A percentile compares a stretch with the other conserved stretches of the same genome.
Conservation (phyloP, 2,113 vertebrate species). For the Cepphus grylle region DNA sequence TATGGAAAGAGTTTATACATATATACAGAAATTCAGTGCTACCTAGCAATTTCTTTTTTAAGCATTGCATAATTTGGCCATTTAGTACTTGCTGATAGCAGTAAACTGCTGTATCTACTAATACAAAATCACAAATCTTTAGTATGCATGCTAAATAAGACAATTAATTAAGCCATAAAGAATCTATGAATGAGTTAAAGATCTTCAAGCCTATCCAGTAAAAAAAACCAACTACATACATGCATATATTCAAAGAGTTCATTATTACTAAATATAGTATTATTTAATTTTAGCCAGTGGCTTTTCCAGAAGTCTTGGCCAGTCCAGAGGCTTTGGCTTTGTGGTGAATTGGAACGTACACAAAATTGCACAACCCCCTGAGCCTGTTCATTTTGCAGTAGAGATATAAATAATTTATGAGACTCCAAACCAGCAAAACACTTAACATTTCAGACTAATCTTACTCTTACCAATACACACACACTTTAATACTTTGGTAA, state of each 20-base stretch:
- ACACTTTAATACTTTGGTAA: background rate
- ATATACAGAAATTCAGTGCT: background rate
- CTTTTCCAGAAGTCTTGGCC: background rate
- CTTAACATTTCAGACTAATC: background rate
- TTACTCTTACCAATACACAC: background rate
- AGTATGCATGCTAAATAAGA: background rate
- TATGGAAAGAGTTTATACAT: background rate
- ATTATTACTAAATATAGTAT: background rate
- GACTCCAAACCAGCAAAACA: background rate
- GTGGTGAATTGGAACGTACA: background rate
- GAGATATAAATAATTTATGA: background rate
- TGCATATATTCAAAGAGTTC: background rate
- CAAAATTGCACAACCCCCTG: background rate
- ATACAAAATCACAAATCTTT: background rate
- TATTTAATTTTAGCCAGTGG: background rate
- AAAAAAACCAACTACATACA: background rate
- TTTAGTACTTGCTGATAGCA: background rate
- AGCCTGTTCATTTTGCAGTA: background rate
- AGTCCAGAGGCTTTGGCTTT: background rate
- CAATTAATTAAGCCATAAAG: background rate
- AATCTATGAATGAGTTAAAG: background rate
- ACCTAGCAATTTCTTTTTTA: background rate
- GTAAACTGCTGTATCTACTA: background rate
- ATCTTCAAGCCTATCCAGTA: background rate
- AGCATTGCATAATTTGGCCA: background rate